phyloP scores from a whole-genome alignment of 2,113 vertebrate species.

The Sebastes schlegelii region DNA sequence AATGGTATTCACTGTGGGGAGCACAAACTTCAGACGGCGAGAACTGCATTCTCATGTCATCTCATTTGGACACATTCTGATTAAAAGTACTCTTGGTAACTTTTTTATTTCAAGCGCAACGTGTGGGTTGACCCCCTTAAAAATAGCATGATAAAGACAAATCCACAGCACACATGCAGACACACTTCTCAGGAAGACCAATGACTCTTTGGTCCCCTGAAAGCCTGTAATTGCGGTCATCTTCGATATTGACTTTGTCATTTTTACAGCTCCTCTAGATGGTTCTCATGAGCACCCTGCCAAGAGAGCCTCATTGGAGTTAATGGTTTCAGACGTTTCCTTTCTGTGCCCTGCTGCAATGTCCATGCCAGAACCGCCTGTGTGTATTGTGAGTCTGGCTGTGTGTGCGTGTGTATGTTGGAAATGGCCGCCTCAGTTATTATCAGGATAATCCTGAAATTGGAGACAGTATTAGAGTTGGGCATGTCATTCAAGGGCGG shows the following conservation, averaged over 20 bases:
- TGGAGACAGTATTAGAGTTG: constrained; percentile 80
- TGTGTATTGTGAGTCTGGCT: constrained; percentile 59
- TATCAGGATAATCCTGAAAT: constrained; percentile 84
- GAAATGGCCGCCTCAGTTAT: constrained; percentile 78
- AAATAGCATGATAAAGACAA: constrained; percentile 31
- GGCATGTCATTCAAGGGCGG: constrained; percentile 80
- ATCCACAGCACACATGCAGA: constrained; percentile 41
- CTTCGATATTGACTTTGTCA: constrained; percentile 82
- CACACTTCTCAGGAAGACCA: constrained; percentile 55
- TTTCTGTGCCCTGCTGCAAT: constrained; percentile 68
- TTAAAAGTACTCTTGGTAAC: constrained; percentile 26
- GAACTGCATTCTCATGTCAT: not conserved
- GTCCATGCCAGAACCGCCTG: constrained; percentile 71
- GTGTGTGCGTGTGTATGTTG: constrained; percentile 71
- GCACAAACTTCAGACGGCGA: constrained; percentile 31
- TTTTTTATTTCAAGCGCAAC: constrained; percentile 34
- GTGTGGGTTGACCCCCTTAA: constrained; percentile 25
- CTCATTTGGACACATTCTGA: constrained; percentile 2
- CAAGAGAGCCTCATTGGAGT: constrained; percentile 73
- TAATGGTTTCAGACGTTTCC: constrained; percentile 77
- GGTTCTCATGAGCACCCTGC: constrained; percentile 78
- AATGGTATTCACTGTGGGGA: constrained; percentile 54
- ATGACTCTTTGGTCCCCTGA: constrained; percentile 66
- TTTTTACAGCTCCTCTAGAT: constrained; percentile 78
- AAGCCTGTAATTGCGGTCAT: constrained; percentile 75